Evolutionary conservation across 2,797 vertebrate species (phyloP).

Genomic region (Mormyrus proboscirostris): DNA sequence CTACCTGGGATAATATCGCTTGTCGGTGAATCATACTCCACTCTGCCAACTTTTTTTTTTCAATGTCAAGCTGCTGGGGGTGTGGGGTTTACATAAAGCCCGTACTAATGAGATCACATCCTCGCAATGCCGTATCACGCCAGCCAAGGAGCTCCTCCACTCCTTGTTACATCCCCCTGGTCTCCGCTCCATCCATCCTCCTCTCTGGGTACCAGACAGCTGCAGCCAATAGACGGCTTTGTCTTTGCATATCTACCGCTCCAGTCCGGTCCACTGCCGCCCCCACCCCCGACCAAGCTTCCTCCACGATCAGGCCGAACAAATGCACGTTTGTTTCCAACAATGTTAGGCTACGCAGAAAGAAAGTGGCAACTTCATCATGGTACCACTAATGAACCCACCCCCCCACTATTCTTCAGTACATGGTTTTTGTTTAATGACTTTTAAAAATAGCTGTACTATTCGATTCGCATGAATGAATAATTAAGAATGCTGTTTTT

Average conservation of each 20-base stretch:
- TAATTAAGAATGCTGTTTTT: not conserved
- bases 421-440: not conserved
- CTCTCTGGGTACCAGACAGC: constrained; percentile 47
- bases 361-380: not conserved
- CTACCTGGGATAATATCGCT: constrained; percentile 53
- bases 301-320: not conserved
- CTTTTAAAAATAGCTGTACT: not conserved
- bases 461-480: not conserved
- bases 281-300: constrained; percentile 11
- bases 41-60: not conserved
- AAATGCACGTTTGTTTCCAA: not conserved
- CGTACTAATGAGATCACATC: not conserved
- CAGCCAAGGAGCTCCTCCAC: constrained; percentile 1
- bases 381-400: not conserved
- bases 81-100: not conserved
- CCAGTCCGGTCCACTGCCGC: constrained; percentile 12
- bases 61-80: not conserved
- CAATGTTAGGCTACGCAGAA: not conserved
- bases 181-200: not conserved
- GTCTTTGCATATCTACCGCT: constrained; percentile 26
- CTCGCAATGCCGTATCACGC: not conserved
- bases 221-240: constrained; percentile 45
- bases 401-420: not conserved
- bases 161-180: constrained; percentile 40
- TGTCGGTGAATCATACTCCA: constrained; percentile 61